phyloP scores from a whole-genome alignment of 1,140 invertebrate genomes.

The Formica selysi region DNA sequence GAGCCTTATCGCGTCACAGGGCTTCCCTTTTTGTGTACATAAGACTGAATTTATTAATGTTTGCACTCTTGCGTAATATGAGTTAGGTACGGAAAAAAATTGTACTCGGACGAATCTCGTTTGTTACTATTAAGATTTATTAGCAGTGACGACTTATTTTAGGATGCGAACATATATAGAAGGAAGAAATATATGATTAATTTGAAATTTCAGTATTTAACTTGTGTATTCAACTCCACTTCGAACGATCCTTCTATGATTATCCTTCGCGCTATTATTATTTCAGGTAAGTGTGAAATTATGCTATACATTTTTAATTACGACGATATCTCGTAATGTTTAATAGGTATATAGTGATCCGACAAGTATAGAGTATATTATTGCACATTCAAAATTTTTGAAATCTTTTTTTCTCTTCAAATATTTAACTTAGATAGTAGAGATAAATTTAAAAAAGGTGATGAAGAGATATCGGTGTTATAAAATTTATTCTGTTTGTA shows the following conservation, averaged over 20 bases:
- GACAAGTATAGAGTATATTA: background rate
- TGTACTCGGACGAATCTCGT: constrained; percentile 60
- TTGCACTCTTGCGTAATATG: constrained; percentile 52
- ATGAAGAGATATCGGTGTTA: background rate
- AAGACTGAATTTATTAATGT: constrained; percentile 74
- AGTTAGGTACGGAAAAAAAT: constrained; percentile 58
- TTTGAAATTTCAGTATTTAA: constrained; percentile 12
- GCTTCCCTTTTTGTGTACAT: constrained; percentile 69
- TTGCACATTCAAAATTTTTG: background rate
- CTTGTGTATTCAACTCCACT: background rate
- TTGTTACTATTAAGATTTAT: constrained; percentile 56
- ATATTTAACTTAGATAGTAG: background rate
- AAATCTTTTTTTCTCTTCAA: background rate
- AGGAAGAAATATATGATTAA: constrained; percentile 45
- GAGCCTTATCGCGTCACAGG: background rate
- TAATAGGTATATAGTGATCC: background rate
- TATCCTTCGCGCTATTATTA: background rate
- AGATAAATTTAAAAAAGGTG: background rate
- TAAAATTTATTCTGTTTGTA: constrained; percentile 32
- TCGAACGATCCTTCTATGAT: background rate
- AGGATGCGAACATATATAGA: background rate
- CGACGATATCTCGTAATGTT: background rate
- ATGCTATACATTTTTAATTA: background rate
- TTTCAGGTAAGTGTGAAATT: constrained; percentile 52
- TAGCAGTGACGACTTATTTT: constrained; percentile 12